Base-by-base conservation (phyloP, 1,140 invertebrate genomes). In the Nasonia longicornis region DNA sequence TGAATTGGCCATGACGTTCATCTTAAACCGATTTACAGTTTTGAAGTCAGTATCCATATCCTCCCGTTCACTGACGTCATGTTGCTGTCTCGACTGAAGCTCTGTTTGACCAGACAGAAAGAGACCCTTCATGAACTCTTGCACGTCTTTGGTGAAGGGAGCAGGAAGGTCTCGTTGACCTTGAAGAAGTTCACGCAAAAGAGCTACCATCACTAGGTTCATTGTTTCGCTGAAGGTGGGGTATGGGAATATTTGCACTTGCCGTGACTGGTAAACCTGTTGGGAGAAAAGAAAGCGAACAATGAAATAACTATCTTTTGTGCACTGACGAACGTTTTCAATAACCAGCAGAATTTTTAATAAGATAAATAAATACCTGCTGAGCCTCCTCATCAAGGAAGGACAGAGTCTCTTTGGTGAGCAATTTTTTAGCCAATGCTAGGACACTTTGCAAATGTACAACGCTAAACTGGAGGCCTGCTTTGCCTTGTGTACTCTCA, bases 1-100 rank as follows among this genome's bases (percentile, higher is more conserved):
- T 3, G 98, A 97, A 91, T 98, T 99, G 0, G 97, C 97, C 93
- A 98, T 97, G 0, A 99, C 97, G 87, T 98, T 98, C 42, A 99
- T 95, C 91, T 98, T 98, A 86, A 98, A 97, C 87, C 96, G 96
- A 90, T 98, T 98, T 6, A 97, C 94, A 0, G 95, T 94, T 2
- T 93, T 92, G 85, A 91, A 95, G 89, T 96, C 96, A 73, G 92
- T 94, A 86, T 96, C 95, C n/a, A 94, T 91, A 80, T 96, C 94
- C 86, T 96, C 95, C n/a, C 93, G 92, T 86, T 96, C 95, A 76
- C 95, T 95, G 0, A 94, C 93, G 88, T 97, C 95, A 84, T 96
- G 95, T 87, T 95, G 94, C 66, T 95, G 93, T 76, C 83, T 82
- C 8, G 95, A 95, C 85, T 97, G 95, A 16, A 99, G 91, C 87